Percentiles rank a stretch among this genome's conserved stretches.
Evolutionary conservation across 2,888 invertebrate genomes (phyloP).

Genomic region (Catotricha subobsoleta): DNA sequence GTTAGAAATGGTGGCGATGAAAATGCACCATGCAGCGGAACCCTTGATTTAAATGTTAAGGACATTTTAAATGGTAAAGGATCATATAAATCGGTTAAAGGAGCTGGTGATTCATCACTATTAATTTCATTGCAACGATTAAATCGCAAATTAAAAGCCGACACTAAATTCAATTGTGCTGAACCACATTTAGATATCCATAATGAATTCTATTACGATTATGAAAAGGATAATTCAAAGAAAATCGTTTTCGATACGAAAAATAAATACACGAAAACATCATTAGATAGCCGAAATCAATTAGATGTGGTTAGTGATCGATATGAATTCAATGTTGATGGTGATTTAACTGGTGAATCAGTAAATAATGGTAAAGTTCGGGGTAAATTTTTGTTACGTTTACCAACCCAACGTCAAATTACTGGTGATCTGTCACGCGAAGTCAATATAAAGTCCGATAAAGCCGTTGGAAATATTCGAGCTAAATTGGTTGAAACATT

Average conservation of each 20-base stretch:
- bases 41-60: conserved; percentile 39
- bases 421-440: conserved; percentile 23
- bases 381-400: conserved; percentile 16
- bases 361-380: conserved; percentile 19
- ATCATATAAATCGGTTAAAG: conserved; percentile 32
- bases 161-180: conserved; percentile 41
- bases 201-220: conserved; percentile 46
- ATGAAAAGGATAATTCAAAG: conserved; percentile 48
- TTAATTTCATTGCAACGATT: conserved; percentile 27
- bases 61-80: conserved; percentile 43
- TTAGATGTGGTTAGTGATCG: conserved; percentile 33
- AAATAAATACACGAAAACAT: conserved; percentile 24
- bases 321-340: conserved; percentile 22
- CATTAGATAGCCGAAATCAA: conserved; percentile 26
- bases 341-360: conserved; percentile 18
- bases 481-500: conserved; percentile 29
- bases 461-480: conserved; percentile 30
- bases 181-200: conserved; percentile 42
- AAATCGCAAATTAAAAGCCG: conserved; percentile 41
- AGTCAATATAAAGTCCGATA: conserved; percentile 30
- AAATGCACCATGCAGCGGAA: conserved; percentile 17
- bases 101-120: conserved; percentile 25
- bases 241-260: conserved; percentile 46
- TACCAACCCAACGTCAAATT: conserved; percentile 29
- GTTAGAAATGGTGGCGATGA: conserved; percentile 2